phyloP scores from a whole-genome alignment of 1,140 invertebrate genomes.

The Halesus radiatus region DNA sequence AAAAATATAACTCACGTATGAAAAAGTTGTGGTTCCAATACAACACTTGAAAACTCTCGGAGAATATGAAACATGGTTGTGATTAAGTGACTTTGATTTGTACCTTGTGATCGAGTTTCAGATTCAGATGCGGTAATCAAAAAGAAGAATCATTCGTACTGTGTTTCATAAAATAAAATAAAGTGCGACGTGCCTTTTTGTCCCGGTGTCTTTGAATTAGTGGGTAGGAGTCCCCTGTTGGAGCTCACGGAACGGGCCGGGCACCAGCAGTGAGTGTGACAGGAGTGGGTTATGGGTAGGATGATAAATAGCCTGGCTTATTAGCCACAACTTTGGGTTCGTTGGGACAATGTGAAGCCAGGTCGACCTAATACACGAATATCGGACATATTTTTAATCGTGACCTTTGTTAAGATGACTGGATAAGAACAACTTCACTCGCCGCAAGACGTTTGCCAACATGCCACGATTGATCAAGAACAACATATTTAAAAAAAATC shows the following conservation, averaged over 20 bases:
- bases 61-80: too few species aligned
- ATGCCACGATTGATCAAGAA: too few species aligned
- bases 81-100: too few species aligned
- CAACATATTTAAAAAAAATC: too few species aligned
- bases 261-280: constrained; percentile 14
- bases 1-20: too few species aligned
- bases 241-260: not conserved
- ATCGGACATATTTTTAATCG: constrained; percentile 9
- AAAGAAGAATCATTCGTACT: too few species aligned
- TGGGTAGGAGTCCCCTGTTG: not conserved
- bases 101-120: too few species aligned
- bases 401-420: constrained; percentile 1
- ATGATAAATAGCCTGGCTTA: constrained; percentile 38
- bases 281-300: constrained; percentile 23
- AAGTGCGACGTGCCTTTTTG: not conserved
- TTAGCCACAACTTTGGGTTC: constrained; percentile 31
- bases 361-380: constrained; percentile 7
- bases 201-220: not conserved
- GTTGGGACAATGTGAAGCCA: constrained; percentile 7
- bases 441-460: too few species aligned
- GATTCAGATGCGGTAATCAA: too few species aligned
- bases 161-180: not conserved
- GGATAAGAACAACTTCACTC: too few species aligned
- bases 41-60: too few species aligned
- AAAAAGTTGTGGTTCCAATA: too few species aligned